Percentiles rank a stretch among this genome's conserved stretches.
Evolutionary conservation across 2,888 invertebrate species (phyloP).

Genomic region (Mythimna pallens): DNA sequence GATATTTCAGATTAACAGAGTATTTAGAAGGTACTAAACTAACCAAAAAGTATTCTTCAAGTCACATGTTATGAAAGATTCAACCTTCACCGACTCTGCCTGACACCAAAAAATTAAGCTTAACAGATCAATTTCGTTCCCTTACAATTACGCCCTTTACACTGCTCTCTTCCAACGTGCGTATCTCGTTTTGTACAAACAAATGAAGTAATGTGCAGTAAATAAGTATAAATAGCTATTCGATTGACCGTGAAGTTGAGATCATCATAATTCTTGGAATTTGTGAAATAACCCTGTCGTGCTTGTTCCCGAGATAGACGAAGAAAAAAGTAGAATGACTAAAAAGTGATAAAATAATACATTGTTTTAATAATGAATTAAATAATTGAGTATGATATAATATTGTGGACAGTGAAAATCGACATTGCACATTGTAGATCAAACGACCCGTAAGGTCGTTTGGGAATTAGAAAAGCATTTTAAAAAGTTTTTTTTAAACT

Average conservation of each 20-base stretch:
- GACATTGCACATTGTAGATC: not conserved
- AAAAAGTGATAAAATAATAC: slow-evolving; percentile 5
- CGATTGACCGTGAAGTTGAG: slow-evolving; percentile 67
- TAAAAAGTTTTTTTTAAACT: slow-evolving; percentile 58
- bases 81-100: slow-evolving; percentile 22
- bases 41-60: not conserved
- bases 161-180: slow-evolving; percentile 26
- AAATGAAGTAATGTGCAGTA: slow-evolving; percentile 40
- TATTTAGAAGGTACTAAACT: not conserved
- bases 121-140: not conserved
- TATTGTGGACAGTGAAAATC: not conserved
- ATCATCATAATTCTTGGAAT: slow-evolving; percentile 81
- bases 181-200: slow-evolving; percentile 3
- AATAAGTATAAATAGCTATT: slow-evolving; percentile 24
- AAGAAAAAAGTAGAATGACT: not conserved
- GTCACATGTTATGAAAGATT: slow-evolving; percentile 27
- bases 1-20: not conserved
- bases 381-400: not conserved
- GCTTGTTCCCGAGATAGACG: slow-evolving; percentile 1
- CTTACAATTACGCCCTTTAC: slow-evolving; percentile 17
- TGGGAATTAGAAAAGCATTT: too few species aligned
- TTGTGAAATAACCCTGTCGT: slow-evolving; percentile 31
- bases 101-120: not conserved
- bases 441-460: too few species aligned
- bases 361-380: not conserved